These are phyloP conservation scores for Xenopus tropicalis DNA, from an alignment of 2,113 vertebrate species.

Conservation along the genomic window UCB_Xtro_10.0 CM004449.2:104139501-104140000, in stretches of 20 bases:
- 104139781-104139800: too few species aligned
- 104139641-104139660: constrained; percentile 25
- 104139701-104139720: constrained; percentile 17
- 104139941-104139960: not conserved
- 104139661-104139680: constrained; percentile 23
- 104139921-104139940: not conserved
- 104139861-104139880: not conserved
- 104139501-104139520: constrained; percentile 21
- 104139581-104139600: constrained; percentile 40
- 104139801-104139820: not conserved
- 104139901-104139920: not conserved
- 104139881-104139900: not conserved
- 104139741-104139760: not conserved
- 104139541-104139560: constrained; percentile 14
- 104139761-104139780: not conserved
- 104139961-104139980: not conserved
- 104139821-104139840: not conserved
- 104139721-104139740: constrained; percentile 17
- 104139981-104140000: not conserved
- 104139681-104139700: constrained; percentile 22
- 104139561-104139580: constrained; percentile 36
- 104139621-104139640: constrained; percentile 12
- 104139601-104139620: constrained; percentile 27
- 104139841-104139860: not conserved
- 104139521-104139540: constrained; percentile 18